Conservation (phyloP, 2,797 vertebrate genomes). For the Halcyon chelicuti region DNA sequence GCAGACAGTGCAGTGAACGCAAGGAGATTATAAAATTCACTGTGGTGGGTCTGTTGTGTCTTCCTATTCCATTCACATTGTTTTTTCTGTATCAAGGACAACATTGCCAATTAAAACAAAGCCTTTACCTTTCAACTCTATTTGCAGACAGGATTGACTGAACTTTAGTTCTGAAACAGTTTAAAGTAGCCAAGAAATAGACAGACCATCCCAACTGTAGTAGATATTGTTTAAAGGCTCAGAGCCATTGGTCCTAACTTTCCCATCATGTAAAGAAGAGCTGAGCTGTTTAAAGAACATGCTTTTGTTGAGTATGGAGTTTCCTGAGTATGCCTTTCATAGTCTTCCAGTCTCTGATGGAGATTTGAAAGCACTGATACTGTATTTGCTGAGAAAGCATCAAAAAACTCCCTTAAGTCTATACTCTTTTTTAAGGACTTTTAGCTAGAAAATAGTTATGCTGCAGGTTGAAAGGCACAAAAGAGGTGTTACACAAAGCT, state of each 20-base stretch:
- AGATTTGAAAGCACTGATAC: neutral
- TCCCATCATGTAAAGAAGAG: neutral
- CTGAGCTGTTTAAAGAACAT: neutral
- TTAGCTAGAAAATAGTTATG: neutral
- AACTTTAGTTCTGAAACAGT: neutral
- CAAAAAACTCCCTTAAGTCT: neutral
- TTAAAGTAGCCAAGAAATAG: neutral
- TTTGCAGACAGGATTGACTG: neutral
- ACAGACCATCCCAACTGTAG: neutral
- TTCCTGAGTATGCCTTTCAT: neutral
- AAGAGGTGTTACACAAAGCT: neutral
- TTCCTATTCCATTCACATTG: neutral
- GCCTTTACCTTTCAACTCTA: neutral
- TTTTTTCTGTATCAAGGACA: neutral
- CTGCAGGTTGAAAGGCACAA: neutral
- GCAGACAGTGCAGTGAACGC: neutral
- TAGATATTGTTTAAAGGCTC: neutral
- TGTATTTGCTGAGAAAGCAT: neutral
- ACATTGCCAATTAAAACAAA: constrained; percentile 11
- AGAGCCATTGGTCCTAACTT: neutral
- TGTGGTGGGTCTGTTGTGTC: neutral
- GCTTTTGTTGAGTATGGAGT: neutral
- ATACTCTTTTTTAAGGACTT: neutral
- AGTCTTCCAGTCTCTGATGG: neutral
- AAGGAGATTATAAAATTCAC: neutral